Conservation (phyloP, 2,797 vertebrate species). For the Spondyliosoma cantharus region DNA sequence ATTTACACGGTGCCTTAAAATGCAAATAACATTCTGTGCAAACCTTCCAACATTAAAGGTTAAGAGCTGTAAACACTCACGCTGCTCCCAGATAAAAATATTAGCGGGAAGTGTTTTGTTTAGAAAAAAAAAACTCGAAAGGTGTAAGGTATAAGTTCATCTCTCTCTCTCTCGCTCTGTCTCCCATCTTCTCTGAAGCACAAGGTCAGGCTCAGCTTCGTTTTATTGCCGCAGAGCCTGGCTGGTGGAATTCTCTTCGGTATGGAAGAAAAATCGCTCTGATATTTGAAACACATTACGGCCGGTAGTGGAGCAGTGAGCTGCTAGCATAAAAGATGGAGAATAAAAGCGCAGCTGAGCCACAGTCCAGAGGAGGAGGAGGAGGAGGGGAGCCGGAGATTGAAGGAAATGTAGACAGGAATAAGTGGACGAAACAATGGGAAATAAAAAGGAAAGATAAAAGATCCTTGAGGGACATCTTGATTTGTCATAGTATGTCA, state of each 20-base stretch:
- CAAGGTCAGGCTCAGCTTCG: slow-evolving; percentile 57
- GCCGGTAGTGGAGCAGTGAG: slow-evolving; percentile 34
- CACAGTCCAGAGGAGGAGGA: neutral
- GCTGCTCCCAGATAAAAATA: slow-evolving; percentile 11
- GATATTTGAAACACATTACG: slow-evolving; percentile 52
- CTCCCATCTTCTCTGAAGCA: slow-evolving; percentile 33
- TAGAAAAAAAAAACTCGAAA: neutral
- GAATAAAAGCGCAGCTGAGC: slow-evolving; percentile 27
- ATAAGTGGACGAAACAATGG: neutral
- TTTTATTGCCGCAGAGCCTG: slow-evolving; percentile 27
- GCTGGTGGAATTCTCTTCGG: slow-evolving; percentile 25
- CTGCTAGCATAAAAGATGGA: slow-evolving; percentile 24
- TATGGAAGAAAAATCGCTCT: slow-evolving; percentile 54
- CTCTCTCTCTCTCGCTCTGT: slow-evolving; percentile 17
- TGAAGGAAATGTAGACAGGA: neutral
- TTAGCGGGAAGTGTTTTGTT: neutral
- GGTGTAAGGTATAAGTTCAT: slow-evolving; percentile 22
- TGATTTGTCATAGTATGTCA: too few relatives aligned
- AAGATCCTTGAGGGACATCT: neutral
- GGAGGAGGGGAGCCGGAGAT: neutral
- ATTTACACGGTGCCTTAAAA: slow-evolving; percentile 6
- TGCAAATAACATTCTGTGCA: slow-evolving; percentile 2
- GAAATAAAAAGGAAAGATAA: neutral
- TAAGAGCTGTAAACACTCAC: slow-evolving; percentile 18
- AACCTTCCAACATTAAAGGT: slow-evolving; percentile 31